These are phyloP conservation scores for Vanacampus margaritifer DNA, from an alignment of 2,113 vertebrate species.

Conservation along the genomic window DNA sequence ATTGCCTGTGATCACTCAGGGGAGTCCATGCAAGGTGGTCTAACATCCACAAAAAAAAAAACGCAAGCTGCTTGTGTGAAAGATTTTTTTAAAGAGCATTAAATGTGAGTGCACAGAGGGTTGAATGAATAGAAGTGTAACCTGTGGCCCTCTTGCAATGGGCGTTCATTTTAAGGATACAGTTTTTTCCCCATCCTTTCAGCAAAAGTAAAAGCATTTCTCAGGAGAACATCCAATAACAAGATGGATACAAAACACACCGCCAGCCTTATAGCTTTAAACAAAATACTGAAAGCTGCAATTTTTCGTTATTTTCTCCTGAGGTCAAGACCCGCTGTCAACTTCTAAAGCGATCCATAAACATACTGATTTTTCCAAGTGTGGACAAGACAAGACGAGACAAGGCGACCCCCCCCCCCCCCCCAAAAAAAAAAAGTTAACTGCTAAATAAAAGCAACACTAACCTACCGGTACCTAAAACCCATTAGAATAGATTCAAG, in stretches of 20 bases:
- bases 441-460: too few species aligned
- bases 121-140: not conserved
- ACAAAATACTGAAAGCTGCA: constrained; percentile 12
- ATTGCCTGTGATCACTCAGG: constrained; percentile 11
- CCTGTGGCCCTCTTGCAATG: constrained; percentile 12
- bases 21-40: not conserved
- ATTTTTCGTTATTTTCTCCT: not conserved
- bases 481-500: too few species aligned
- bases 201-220: constrained; percentile 41
- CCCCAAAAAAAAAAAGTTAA: too few species aligned
- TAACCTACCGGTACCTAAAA: too few species aligned
- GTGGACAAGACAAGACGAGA: too few species aligned
- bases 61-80: not conserved
- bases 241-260: constrained; percentile 32
- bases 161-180: constrained; percentile 26
- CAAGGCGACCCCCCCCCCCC: too few species aligned
- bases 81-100: constrained; percentile 1
- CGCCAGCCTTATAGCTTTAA: constrained; percentile 24
- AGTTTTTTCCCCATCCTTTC: constrained; percentile 44
- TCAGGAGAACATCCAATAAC: constrained; percentile 33
- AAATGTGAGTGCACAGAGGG: not conserved
- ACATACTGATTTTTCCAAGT: too few species aligned
- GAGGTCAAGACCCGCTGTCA: not conserved
- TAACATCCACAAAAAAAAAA: not conserved
- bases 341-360: not conserved